Conservation (phyloP, 37 sponge, comb jelly and placozoan genomes). For the Ephydatia muelleri region DNA sequence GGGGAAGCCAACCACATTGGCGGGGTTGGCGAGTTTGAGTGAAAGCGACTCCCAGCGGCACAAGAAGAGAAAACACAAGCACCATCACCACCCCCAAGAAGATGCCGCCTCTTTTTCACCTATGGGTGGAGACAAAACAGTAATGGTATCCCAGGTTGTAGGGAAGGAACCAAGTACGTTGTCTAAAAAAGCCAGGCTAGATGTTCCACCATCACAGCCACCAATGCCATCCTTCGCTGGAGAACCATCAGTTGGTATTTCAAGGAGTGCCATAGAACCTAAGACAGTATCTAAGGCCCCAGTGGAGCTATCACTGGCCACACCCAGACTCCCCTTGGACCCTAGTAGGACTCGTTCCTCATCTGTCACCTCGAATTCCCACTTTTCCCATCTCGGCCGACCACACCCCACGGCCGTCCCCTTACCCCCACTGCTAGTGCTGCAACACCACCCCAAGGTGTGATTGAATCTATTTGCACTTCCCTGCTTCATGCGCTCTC, state of each 20-base stretch:
- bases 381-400: not conserved
- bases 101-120: not conserved
- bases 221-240: not conserved
- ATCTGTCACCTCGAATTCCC: not conserved
- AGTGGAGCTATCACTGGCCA: not conserved
- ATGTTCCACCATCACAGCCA: not conserved
- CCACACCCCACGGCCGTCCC: not conserved
- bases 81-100: not conserved
- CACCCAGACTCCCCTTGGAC: too few species aligned
- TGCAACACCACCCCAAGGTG: not conserved
- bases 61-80: conserved; percentile 9
- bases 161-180: not conserved
- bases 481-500: too few species aligned
- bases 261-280: not conserved
- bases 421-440: not conserved
- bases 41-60: not conserved
- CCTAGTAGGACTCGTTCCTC: not conserved
- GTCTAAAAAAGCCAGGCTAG: not conserved
- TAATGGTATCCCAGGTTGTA: not conserved
- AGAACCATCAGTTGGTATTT: not conserved
- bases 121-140: not conserved
- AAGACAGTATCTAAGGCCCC: not conserved
- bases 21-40: not conserved
- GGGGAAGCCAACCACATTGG: not conserved
- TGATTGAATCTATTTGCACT: not conserved